Conservation (phyloP, 2,888 invertebrate genomes). For the Acronicta aceris region DNA sequence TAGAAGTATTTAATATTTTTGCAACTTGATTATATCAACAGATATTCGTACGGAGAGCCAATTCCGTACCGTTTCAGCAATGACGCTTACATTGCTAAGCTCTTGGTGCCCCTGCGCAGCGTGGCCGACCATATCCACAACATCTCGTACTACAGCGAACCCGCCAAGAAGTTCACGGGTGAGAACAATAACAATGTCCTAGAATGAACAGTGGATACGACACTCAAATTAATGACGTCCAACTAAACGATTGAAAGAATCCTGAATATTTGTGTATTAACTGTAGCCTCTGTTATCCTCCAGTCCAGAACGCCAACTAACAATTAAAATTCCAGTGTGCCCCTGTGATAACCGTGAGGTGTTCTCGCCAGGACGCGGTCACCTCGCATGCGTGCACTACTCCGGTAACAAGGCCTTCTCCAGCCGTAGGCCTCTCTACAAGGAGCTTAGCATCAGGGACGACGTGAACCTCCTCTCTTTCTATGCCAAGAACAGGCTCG, state of each 20-base stretch:
- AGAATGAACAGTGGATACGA: slow-evolving; percentile 50
- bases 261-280: slow-evolving; percentile 37
- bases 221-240: slow-evolving; percentile 53
- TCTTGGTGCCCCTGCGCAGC: slow-evolving; percentile 91
- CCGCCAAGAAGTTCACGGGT: slow-evolving; percentile 92
- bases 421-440: slow-evolving; percentile 92
- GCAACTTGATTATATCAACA: slow-evolving; percentile 63
- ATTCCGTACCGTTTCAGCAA: slow-evolving; percentile 90
- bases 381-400: slow-evolving; percentile 95
- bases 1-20: slow-evolving; percentile 14
- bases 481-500: slow-evolving; percentile 94
- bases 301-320: slow-evolving; percentile 73
- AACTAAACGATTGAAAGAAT: slow-evolving; percentile 55
- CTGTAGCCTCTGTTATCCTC: slow-evolving; percentile 51
- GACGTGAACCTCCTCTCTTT: slow-evolving; percentile 96
- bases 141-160: slow-evolving; percentile 91
- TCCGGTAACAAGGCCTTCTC: slow-evolving; percentile 94
- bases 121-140: slow-evolving; percentile 90
- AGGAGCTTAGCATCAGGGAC: slow-evolving; percentile 93
- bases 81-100: slow-evolving; percentile 92
- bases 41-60: slow-evolving; percentile 87
- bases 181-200: slow-evolving; percentile 62
- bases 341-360: slow-evolving; percentile 82
- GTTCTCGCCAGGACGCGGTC: slow-evolving; percentile 92
- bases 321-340: slow-evolving; percentile 78